Base-by-base conservation (phyloP, 2,888 invertebrate species). In the Pycnomerus fuliginosus region DNA sequence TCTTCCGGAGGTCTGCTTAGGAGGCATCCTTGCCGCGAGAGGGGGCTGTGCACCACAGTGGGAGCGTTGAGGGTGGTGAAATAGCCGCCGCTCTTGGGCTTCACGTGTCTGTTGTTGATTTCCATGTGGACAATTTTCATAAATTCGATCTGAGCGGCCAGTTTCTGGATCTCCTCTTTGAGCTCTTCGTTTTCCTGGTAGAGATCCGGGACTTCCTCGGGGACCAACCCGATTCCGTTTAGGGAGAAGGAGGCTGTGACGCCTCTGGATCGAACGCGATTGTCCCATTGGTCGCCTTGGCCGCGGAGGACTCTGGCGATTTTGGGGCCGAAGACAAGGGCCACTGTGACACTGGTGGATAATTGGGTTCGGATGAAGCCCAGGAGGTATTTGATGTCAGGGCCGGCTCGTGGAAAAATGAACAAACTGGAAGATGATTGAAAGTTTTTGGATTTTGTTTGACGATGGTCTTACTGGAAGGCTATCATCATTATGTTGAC, bases 111-210 rank as follows among this genome's bases (percentile, higher is more conserved):
- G 71, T 93, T 93, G 75, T 92, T 89, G 78, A 90, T 84, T 73
- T 91, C 90, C 92, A 93, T 92, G 65, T 91, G 89, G 12, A 92
- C 90, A 70, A 91, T 91, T 75, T 90, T 90, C 90, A 92, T 90
- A 72, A 90, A 90, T 71, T 93, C 92, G 57, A 93, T 91, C 72
- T 92, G 91, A 14, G 90, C 89, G 0, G 92, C 92, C 52, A 93
- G 74, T 68, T 91, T 92, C 63, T 92, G 92, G 17, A 93, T 85
- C 74, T 93, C 91, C 68, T 93, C 92, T 80, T 92, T 92, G 1
- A 92, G 77, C 67, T 92, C 91, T 67, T 92, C 91, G 65, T 93
- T 93, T 71, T 93, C 92, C 66, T 91, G 91, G 68, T 85, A 90
- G 36, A 91, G 76, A 74, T 92, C 91, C 0, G 88, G 85, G 8